phyloP scores from a whole-genome alignment of 2,113 vertebrate species.

The Charadrius vociferus region DNA sequence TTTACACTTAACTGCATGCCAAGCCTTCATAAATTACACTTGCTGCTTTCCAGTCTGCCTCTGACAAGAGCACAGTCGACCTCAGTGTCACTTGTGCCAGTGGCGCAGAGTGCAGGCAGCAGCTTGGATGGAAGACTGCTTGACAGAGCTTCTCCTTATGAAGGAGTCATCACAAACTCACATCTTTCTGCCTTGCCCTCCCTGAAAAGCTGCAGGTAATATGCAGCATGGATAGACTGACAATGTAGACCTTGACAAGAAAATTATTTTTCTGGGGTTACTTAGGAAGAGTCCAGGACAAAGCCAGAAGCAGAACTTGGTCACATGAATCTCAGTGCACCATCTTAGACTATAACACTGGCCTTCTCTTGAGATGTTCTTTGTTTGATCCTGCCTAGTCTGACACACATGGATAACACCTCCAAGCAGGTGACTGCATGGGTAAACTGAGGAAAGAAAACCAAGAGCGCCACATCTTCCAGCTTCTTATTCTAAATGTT shows the following conservation, averaged over 20 bases:
- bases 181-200: neutral
- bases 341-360: too few species aligned
- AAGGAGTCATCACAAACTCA: neutral
- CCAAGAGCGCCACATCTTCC: neutral
- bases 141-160: neutral
- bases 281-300: neutral
- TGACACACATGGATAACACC: neutral
- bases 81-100: neutral
- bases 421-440: neutral
- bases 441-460: neutral
- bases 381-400: neutral
- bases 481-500: neutral
- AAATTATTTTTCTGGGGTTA: neutral
- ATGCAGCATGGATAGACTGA: neutral
- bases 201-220: neutral
- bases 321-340: neutral
- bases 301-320: neutral
- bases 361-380: neutral
- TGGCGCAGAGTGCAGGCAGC: accelerated
- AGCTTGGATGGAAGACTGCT: neutral
- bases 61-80: neutral
- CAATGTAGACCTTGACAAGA: neutral
- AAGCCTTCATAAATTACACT: conserved; percentile 68
- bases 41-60: conserved; percentile 31
- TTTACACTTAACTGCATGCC: conserved; percentile 60